Conservation (phyloP, 1,140 invertebrate species). For the Drosophila rhopaloa region DNA sequence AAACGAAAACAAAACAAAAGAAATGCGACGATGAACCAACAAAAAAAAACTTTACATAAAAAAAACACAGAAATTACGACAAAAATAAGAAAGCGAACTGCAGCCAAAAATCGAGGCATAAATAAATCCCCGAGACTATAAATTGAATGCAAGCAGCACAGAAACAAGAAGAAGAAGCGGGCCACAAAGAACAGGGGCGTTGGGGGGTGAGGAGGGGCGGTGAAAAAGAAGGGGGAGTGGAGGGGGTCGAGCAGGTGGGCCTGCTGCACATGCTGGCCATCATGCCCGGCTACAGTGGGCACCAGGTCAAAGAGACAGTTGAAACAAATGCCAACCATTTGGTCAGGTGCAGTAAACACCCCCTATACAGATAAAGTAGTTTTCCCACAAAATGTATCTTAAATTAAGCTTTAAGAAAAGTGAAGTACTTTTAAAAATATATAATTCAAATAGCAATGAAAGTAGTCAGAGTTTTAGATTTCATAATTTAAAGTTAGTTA, state of each 20-base stretch:
- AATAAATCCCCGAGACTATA: slow-evolving; percentile 49
- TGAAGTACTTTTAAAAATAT: no score
- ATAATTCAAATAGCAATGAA: no score
- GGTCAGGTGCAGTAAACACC: neutral
- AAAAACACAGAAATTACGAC: slow-evolving; percentile 11
- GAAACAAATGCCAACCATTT: neutral
- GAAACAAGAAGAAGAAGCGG: slow-evolving; percentile 15
- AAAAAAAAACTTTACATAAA: slow-evolving; percentile 4
- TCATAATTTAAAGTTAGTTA: no score
- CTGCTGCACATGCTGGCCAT: slow-evolving; percentile 43
- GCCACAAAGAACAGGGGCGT: slow-evolving; percentile 9
- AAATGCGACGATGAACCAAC: slow-evolving; percentile 16
- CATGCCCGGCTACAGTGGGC: slow-evolving; percentile 18
- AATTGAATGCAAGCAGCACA: slow-evolving; percentile 44
- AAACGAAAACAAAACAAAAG: slow-evolving; percentile 44
- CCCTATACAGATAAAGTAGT: neutral
- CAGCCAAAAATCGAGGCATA: slow-evolving; percentile 46
- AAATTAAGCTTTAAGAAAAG: no score
- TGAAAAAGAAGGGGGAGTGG: neutral
- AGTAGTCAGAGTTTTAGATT: no score
- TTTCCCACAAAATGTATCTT: no score
- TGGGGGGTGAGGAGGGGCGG: neutral
- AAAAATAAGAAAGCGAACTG: slow-evolving; percentile 36
- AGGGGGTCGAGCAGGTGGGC: slow-evolving; percentile 46
- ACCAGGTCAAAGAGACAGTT: neutral